Percentiles rank a stretch among this genome's conserved stretches.
These are phyloP conservation scores for Clarias pachynema DNA, from an alignment of 2,797 vertebrate genomes.

Conservation along the genomic window DNA sequence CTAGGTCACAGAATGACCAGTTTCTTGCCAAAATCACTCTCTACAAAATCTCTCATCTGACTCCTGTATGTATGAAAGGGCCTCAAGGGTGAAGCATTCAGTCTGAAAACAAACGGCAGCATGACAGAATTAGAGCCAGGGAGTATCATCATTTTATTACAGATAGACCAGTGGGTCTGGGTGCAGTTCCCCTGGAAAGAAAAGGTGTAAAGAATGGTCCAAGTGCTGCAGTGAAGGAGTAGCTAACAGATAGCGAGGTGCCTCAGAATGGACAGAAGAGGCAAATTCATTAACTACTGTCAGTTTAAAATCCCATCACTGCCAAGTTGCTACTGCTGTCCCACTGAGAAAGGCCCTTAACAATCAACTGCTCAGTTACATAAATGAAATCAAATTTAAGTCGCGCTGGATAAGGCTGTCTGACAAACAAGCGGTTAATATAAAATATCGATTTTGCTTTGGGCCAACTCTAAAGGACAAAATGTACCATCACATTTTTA, in stretches of 20 bases:
- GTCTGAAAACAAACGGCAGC: not conserved
- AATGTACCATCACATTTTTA: not conserved
- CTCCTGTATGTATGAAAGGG: too few species aligned
- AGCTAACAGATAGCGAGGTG: not conserved
- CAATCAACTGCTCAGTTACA: not conserved
- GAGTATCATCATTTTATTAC: not conserved
- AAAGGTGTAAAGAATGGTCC: not conserved
- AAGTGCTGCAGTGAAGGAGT: not conserved
- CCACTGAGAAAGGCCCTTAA: not conserved
- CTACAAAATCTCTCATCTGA: too few species aligned
- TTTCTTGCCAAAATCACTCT: too few species aligned
- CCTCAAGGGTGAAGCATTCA: not conserved
- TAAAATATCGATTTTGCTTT: not conserved
- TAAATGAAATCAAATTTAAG: not conserved
- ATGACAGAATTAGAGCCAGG: conserved; percentile 14
- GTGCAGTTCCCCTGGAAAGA: not conserved
- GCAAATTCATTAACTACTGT: not conserved
- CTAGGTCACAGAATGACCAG: too few species aligned
- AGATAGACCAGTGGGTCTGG: not conserved
- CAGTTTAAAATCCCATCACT: not conserved
- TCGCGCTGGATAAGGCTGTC: not conserved
- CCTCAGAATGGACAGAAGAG: not conserved
- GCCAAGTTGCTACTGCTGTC: not conserved
- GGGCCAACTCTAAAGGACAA: not conserved
- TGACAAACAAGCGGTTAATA: not conserved